Evolutionary conservation across 2,888 invertebrate species (phyloP), one percentile per base, ranked within the genome.

Genomic region (Acrobasis repandana): DNA sequence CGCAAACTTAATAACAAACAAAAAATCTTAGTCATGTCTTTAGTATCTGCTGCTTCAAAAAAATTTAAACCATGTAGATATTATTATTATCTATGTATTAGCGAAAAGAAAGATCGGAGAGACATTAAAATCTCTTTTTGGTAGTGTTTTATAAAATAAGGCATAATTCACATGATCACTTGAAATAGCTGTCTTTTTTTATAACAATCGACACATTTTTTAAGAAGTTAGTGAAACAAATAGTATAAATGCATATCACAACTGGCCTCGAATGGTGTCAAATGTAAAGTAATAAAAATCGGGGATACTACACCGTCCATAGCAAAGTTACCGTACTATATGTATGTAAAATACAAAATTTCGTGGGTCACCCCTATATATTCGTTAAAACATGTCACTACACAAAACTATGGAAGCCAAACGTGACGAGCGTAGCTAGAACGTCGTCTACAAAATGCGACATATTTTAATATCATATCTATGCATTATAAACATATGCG

Each of bases 351-450:
- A 82, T 88, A 89, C 80, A 90, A 89, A 86, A 85, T 76, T 78
- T 76, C 67, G 70, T 72, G 76, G 75, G 71, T 74, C 67, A 68
- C 71, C 67, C 72, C 68, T 65, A 67, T 52, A 65, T 63, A 66
- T 47, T 62, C 49, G 61, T 63, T 63, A 61, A 65, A 66, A 67
- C 63, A 68, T 70, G 56, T 71, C 85, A 54, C 54, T 88, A 87
- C 85, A 78, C 84, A 80, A 88, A 84, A 77, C 88, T 90, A 90
- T 91, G 90, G 90, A 91, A 91, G 90, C 90, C 91, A 87, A 88
- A 82, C 68, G 67, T 79, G 83, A 81, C 77, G 80, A 79, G 28
- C 70, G 76, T 73, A 75, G 72, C 83, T 80, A 82, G 68, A 72
- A 79, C 80, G 65, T 69, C 81, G 80, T 73, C 85, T 75, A 80